phyloP scores from a whole-genome alignment of 2,888 invertebrate species.

The Monopis laevigella region DNA sequence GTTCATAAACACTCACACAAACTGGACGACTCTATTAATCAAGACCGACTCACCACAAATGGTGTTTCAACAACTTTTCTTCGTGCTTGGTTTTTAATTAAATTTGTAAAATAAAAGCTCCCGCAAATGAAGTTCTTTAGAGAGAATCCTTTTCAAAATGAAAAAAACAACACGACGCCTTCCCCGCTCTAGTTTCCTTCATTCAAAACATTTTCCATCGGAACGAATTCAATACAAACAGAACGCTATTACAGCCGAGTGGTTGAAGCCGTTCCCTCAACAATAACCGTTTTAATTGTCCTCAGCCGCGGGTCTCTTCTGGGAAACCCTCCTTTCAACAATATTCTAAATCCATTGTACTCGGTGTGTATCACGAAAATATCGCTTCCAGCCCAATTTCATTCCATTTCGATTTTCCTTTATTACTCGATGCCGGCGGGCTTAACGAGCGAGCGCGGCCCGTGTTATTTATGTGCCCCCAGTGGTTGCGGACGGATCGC shows the following conservation, averaged over 20 bases:
- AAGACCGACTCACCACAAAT: background rate
- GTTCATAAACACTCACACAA: constrained; percentile 6
- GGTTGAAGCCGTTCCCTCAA: constrained; percentile 34
- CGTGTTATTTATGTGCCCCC: constrained; percentile 65
- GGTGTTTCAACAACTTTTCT: constrained; percentile 15
- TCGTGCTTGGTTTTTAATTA: constrained; percentile 37
- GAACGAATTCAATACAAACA: constrained; percentile 48
- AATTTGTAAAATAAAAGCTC: constrained; percentile 46
- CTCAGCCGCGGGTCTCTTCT: constrained; percentile 41
- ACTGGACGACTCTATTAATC: constrained; percentile 9
- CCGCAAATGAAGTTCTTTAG: constrained; percentile 39
- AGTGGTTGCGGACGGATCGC: constrained; percentile 60
- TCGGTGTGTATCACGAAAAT: constrained; percentile 56
- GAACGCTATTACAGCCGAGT: constrained; percentile 35
- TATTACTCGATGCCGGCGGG: constrained; percentile 63
- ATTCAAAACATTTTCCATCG: constrained; percentile 49
- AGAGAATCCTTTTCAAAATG: constrained; percentile 34
- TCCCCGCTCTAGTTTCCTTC: constrained; percentile 42
- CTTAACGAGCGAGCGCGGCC: constrained; percentile 63
- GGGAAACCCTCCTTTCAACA: constrained; percentile 44
- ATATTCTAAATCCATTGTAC: constrained; percentile 54
- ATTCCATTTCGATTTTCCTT: constrained; percentile 68
- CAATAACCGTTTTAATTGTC: constrained; percentile 60
- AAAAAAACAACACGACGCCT: constrained; percentile 40
- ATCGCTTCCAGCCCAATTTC: constrained; percentile 64